Evolutionary conservation across 2,888 invertebrate species (phyloP).

Genomic region (Omphaloscelis lunosa): DNA sequence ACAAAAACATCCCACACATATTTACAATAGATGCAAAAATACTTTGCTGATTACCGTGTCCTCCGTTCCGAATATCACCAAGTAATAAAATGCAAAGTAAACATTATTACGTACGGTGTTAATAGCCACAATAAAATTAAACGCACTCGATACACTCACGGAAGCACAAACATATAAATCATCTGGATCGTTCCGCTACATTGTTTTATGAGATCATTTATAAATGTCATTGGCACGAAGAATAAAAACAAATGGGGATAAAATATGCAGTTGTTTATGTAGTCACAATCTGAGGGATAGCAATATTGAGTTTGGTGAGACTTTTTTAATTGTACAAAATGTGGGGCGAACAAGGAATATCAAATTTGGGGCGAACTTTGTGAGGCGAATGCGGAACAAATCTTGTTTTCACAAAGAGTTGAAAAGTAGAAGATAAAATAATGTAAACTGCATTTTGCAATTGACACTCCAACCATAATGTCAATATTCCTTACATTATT

Average conservation of each 20-base stretch:
- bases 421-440: neutral
- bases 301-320: neutral
- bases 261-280: slow-evolving; percentile 40
- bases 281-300: neutral
- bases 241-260: slow-evolving; percentile 44
- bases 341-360: neutral
- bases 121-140: slow-evolving; percentile 48
- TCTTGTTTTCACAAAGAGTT: too few species aligned
- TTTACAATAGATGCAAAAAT: slow-evolving; percentile 7
- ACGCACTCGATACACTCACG: slow-evolving; percentile 36
- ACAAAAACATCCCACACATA: too few species aligned
- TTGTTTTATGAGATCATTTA: slow-evolving; percentile 59
- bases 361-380: neutral
- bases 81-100: slow-evolving; percentile 24
- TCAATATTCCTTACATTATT: too few species aligned
- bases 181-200: slow-evolving; percentile 47
- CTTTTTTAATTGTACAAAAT: neutral
- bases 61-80: slow-evolving; percentile 3
- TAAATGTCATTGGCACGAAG: slow-evolving; percentile 53
- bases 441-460: neutral
- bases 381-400: neutral
- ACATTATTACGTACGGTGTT: slow-evolving; percentile 46
- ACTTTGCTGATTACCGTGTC: slow-evolving; percentile 3
- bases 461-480: neutral
- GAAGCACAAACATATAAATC: slow-evolving; percentile 60